Evolutionary conservation across 1,140 invertebrate species (phyloP).

Genomic region (Maniola jurtina): DNA sequence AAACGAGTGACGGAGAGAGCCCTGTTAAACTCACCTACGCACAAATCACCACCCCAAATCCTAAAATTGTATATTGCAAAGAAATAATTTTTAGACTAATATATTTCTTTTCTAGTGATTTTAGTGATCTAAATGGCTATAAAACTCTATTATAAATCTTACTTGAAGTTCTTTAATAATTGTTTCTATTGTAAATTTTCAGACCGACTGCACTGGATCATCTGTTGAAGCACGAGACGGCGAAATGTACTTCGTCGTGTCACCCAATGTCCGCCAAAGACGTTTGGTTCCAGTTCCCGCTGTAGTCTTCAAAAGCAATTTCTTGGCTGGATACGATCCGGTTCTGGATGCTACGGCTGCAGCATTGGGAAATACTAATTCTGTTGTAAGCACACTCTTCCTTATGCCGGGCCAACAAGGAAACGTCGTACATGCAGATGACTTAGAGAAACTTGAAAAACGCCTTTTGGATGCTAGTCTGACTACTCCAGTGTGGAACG

Average conservation of each 20-base stretch:
- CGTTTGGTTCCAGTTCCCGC: conserved; percentile 90
- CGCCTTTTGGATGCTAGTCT: conserved; percentile 83
- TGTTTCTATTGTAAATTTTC: conserved; percentile 33
- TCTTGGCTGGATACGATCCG: conserved; percentile 90
- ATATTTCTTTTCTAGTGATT: background rate
- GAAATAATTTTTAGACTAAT: too few species aligned
- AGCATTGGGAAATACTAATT: conserved; percentile 84
- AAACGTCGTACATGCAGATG: conserved; percentile 86
- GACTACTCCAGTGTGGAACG: conserved; percentile 85
- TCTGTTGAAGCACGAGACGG: conserved; percentile 87
- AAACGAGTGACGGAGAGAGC: too few species aligned
- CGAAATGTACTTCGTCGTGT: conserved; percentile 91
- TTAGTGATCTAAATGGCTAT: background rate
- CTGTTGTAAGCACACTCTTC: conserved; percentile 87
- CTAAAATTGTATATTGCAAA: too few species aligned
- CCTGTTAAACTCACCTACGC: too few species aligned
- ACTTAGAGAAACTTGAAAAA: conserved; percentile 85
- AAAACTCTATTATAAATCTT: too few species aligned
- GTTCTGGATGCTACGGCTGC: conserved; percentile 89
- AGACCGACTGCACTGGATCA: conserved; percentile 86
- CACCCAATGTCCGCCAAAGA: conserved; percentile 86
- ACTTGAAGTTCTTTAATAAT: background rate
- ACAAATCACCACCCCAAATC: too few species aligned
- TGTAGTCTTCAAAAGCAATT: conserved; percentile 86
- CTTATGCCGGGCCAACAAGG: conserved; percentile 89